Evolutionary conservation across 2,797 vertebrate genomes (phyloP).

Genomic region (Acridotheres tristis): DNA sequence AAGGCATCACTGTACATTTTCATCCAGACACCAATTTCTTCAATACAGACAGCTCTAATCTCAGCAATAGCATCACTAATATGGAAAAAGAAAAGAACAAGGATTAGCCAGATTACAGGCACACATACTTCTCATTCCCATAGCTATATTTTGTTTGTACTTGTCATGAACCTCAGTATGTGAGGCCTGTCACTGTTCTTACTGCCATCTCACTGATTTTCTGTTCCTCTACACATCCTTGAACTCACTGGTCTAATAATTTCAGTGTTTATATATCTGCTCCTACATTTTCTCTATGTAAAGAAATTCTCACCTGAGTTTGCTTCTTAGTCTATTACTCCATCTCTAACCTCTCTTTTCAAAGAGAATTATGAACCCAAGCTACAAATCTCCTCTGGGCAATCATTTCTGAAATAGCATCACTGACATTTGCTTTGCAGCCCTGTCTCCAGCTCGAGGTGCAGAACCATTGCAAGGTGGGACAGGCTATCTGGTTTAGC

Average conservation of each 20-base stretch:
- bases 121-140: not conserved
- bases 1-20: conserved; percentile 99
- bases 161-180: not conserved
- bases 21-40: conserved; percentile 99
- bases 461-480: not conserved
- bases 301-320: not conserved
- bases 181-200: not conserved
- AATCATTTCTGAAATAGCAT: not conserved
- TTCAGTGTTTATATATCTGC: not conserved
- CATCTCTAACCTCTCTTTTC: not conserved
- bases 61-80: conserved; percentile 96
- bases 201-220: not conserved
- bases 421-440: not conserved
- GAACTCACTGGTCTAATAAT: not conserved
- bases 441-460: not conserved
- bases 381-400: not conserved
- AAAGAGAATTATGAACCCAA: not conserved
- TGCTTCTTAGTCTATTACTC: not conserved
- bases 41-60: conserved; percentile 98
- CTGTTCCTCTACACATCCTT: not conserved
- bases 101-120: not conserved
- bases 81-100: not conserved
- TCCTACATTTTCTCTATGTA: not conserved
- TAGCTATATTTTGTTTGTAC: not conserved
- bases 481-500: not conserved